Evolutionary conservation across 23 tunicate genomes (phyloP).

Genomic region (Styela plicata): DNA sequence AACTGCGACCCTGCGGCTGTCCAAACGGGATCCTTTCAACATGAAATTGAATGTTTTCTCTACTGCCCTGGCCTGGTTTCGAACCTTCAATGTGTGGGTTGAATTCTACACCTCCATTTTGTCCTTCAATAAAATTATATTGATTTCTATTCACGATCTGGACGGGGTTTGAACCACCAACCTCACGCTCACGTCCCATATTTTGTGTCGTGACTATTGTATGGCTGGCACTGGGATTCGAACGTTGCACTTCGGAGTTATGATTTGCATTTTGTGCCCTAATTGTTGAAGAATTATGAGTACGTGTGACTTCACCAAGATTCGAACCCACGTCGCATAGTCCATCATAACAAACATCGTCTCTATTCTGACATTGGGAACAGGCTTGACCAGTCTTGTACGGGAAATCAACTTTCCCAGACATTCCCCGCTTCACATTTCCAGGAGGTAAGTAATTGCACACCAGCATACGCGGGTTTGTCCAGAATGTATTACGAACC

Average conservation of each 20-base stretch:
- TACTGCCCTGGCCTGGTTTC: not conserved
- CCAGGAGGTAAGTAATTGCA: constrained; percentile 6
- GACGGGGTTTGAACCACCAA: not conserved
- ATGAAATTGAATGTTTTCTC: not conserved
- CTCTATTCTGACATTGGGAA: not conserved
- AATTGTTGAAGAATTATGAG: no score
- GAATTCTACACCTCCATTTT: no score
- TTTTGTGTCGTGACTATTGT: not conserved
- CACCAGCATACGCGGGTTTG: not conserved
- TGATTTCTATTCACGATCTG: not conserved
- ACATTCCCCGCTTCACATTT: not conserved
- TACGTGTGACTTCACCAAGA: no score
- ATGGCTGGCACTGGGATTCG: no score
- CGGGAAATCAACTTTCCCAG: not conserved
- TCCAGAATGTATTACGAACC: not conserved
- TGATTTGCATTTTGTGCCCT: no score
- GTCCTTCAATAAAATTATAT: not conserved
- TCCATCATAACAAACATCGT: constrained; percentile 1
- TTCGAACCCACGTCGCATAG: constrained; percentile 8
- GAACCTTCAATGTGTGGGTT: not conserved
- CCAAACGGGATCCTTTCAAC: not conserved
- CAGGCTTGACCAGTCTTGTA: not conserved
- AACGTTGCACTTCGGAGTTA: no score
- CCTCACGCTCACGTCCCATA: not conserved
- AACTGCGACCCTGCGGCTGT: not conserved